phyloP scores from a whole-genome alignment of 2,113 vertebrate species.

The Chloropsis hardwickii region DNA sequence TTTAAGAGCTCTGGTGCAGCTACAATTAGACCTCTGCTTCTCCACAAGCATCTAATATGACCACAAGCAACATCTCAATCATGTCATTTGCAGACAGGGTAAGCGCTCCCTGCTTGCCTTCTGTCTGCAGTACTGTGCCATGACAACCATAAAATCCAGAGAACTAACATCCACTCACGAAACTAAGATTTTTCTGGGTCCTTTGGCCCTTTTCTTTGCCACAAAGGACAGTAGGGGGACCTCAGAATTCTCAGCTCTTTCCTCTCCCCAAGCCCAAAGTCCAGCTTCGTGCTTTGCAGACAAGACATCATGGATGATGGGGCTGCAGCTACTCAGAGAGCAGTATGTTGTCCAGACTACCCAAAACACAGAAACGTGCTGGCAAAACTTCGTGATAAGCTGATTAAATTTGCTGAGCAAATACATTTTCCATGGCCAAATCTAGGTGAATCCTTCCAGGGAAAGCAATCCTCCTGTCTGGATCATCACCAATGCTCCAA shows the following conservation, averaged over 20 bases:
- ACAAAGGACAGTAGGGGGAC: background rate
- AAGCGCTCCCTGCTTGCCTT: background rate
- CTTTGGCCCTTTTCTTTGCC: background rate
- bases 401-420: slow-evolving; percentile 42
- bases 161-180: background rate
- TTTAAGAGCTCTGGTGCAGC: slow-evolving; percentile 28
- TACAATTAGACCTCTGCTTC: slow-evolving; percentile 47
- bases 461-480: slow-evolving; percentile 23
- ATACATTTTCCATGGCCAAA: slow-evolving; percentile 20
- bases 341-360: slow-evolving; percentile 15
- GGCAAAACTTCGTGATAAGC: slow-evolving; percentile 12
- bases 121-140: background rate
- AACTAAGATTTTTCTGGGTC: background rate
- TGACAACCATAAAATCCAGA: background rate
- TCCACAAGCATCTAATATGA: slow-evolving; percentile 44
- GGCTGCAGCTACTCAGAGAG: background rate
- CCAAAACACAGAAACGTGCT: background rate
- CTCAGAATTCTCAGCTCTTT: background rate
- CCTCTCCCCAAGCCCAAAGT: background rate
- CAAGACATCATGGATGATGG: background rate
- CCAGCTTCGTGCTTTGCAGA: background rate
- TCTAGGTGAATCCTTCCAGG: slow-evolving; percentile 29
- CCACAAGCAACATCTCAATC: slow-evolving; percentile 35
- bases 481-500: background rate
- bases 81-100: background rate